Evolutionary conservation across 2,113 vertebrate genomes (phyloP).

Genomic region (Laticauda laticaudata): DNA sequence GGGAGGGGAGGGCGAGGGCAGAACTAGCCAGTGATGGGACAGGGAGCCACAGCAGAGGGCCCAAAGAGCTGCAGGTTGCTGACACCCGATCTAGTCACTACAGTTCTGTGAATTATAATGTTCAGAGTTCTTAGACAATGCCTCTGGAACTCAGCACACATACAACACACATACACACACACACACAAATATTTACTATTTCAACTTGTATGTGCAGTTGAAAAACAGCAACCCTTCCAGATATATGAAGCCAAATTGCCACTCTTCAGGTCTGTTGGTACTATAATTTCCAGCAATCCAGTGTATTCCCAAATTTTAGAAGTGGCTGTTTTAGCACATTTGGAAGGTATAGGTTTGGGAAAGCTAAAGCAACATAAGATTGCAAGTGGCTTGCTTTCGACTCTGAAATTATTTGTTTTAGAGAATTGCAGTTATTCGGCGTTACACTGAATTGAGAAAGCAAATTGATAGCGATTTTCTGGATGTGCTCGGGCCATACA

Average conservation of each 20-base stretch:
- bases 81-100: not conserved
- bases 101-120: not conserved
- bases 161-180: too few relatives aligned
- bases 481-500: conserved; percentile 61
- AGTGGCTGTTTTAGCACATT: not conserved
- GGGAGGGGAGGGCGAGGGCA: too few relatives aligned
- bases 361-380: not conserved
- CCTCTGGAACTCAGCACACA: not conserved
- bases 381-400: not conserved
- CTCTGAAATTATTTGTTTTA: conserved; percentile 54
- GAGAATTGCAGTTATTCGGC: conserved; percentile 68
- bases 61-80: too few relatives aligned
- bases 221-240: not conserved
- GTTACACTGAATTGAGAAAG: conserved; percentile 56
- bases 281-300: not conserved
- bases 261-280: too few relatives aligned
- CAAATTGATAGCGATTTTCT: conserved; percentile 66
- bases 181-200: not conserved
- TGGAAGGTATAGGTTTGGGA: not conserved
- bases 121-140: not conserved
- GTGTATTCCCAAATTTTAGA: too few relatives aligned
- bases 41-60: too few relatives aligned
- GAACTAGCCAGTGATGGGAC: too few relatives aligned
- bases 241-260: not conserved
- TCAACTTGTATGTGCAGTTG: not conserved